Conservation (phyloP, 2,888 invertebrate genomes). For the Amorpha juglandis region DNA sequence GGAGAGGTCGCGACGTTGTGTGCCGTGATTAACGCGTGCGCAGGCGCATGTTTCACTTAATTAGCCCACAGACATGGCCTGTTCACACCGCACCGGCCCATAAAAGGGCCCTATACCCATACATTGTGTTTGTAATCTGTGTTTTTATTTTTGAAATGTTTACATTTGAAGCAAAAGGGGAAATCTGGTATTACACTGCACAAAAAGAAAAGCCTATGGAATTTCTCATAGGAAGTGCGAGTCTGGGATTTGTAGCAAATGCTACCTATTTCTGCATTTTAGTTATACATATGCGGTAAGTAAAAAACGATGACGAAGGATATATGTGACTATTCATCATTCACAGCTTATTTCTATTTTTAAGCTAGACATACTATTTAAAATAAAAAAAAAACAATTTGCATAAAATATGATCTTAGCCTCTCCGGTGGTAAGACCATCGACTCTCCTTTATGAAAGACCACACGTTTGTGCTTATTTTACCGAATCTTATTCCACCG, state of each 20-base stretch:
- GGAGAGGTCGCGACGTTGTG: conserved; percentile 31
- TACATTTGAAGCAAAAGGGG: conserved; percentile 17
- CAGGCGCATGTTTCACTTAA: conserved; percentile 78
- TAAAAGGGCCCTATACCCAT: conserved; percentile 61
- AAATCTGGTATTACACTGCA: conserved; percentile 29
- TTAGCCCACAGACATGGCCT: conserved; percentile 73
- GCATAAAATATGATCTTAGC: too few species aligned
- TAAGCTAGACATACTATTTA: too few species aligned
- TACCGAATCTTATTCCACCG: too few species aligned
- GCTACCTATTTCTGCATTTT: not conserved
- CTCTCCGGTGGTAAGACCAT: too few species aligned
- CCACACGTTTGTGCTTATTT: not conserved
- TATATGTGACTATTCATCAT: too few species aligned
- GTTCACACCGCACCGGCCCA: conserved; percentile 70
- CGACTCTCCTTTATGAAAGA: too few species aligned
- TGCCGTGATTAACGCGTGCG: conserved; percentile 71
- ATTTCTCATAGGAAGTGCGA: not conserved
- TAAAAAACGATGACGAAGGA: too few species aligned
- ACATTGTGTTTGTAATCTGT: conserved; percentile 24
- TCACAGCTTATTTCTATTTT: too few species aligned
- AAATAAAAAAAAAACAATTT: too few species aligned
- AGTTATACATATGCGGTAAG: not conserved
- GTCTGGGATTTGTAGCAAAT: not conserved
- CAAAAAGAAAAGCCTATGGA: conserved; percentile 28
- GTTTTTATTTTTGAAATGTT: conserved; percentile 24